phyloP scores from a whole-genome alignment of 2,113 vertebrate genomes.

The Hydrochoerus hydrochaeris region DNA sequence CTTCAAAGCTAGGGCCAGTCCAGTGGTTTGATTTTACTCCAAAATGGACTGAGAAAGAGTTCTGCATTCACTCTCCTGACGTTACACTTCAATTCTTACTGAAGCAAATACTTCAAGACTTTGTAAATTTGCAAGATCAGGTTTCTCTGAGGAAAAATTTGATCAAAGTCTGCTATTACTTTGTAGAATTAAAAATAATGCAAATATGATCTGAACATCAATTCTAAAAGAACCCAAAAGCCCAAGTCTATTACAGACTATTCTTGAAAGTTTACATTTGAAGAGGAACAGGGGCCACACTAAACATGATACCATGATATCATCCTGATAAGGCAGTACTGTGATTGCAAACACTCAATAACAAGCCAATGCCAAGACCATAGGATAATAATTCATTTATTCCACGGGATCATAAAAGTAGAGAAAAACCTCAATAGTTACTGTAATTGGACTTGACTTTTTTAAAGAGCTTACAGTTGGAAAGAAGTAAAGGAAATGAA shows the following conservation, averaged over 20 bases:
- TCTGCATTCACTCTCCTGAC: neutral
- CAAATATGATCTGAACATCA: neutral
- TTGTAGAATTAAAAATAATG: slow-evolving; percentile 44
- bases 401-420: neutral
- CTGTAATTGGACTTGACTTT: slow-evolving; percentile 42
- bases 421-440: slow-evolving; percentile 37
- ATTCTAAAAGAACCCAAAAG: slow-evolving; percentile 58
- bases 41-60: slow-evolving; percentile 11
- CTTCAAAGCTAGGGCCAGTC: neutral
- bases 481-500: slow-evolving; percentile 57
- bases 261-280: slow-evolving; percentile 21
- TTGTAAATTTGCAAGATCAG: slow-evolving; percentile 37
- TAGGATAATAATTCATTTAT: slow-evolving; percentile 35
- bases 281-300: slow-evolving; percentile 28
- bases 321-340: neutral
- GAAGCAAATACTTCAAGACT: neutral
- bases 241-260: neutral
- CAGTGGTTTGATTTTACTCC: slow-evolving; percentile 34
- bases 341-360: neutral
- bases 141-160: slow-evolving; percentile 34
- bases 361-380: slow-evolving; percentile 20
- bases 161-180: slow-evolving; percentile 21
- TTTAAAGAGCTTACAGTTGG: slow-evolving; percentile 28
- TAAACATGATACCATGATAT: neutral
- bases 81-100: neutral